A percentile compares a stretch with the other conserved stretches of the same genome.
phyloP scores from a whole-genome alignment of 2,797 vertebrate species.

The Allenopithecus nigroviridis region DNA sequence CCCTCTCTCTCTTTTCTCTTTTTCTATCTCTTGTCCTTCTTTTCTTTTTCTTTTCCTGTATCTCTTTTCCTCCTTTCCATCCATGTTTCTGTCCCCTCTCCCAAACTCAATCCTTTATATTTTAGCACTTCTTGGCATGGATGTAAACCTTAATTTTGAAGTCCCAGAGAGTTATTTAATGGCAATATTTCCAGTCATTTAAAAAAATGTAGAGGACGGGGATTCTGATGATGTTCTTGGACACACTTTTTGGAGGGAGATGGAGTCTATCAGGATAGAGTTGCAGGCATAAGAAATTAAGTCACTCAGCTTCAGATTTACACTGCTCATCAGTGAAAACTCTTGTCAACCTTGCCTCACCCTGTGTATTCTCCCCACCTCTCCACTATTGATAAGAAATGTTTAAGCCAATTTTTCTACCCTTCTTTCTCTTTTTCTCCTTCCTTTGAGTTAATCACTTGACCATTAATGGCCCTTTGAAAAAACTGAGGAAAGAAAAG shows the following conservation, averaged over 20 bases:
- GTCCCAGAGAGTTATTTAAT: background rate
- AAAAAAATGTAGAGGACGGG: background rate
- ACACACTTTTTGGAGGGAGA: background rate
- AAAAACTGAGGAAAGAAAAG: background rate
- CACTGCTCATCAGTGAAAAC: background rate
- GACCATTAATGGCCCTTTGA: background rate
- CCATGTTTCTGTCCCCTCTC: background rate
- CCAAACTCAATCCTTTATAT: background rate
- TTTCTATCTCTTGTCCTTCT: background rate
- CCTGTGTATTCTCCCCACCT: background rate
- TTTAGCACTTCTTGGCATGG: background rate
- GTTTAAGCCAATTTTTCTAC: background rate
- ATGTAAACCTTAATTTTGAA: background rate
- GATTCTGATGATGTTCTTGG: background rate
- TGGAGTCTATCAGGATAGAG: background rate
- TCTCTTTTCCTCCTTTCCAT: background rate
- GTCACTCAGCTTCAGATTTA: background rate
- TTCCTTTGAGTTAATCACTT: background rate
- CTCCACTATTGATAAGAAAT: background rate
- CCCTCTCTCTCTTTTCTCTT: accelerated
- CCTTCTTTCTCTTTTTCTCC: background rate
- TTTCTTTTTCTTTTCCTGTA: background rate
- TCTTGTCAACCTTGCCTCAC: background rate
- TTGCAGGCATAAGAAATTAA: background rate
- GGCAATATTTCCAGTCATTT: background rate